These are phyloP conservation scores for Metaphire vulgaris DNA, from an alignment of 1,140 invertebrate species.

Conservation along the genomic window DNA sequence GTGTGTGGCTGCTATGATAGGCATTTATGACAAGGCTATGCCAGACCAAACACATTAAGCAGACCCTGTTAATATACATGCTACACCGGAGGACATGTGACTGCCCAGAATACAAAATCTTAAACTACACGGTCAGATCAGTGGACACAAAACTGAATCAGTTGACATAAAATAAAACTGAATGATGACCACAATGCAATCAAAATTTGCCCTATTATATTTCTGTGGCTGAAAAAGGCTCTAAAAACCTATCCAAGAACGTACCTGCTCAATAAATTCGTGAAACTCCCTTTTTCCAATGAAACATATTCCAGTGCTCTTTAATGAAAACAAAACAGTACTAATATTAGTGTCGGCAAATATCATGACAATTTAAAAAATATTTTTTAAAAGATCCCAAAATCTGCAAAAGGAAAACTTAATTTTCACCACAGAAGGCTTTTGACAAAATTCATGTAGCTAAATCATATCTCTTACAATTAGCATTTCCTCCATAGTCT, in stretches of 20 bases:
- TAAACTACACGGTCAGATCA: background rate
- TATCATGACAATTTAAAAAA: background rate
- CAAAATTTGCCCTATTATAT: background rate
- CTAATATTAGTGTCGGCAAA: background rate
- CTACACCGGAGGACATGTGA: background rate
- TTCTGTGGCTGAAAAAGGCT: background rate
- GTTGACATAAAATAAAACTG: slow-evolving; percentile 2
- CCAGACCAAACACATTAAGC: too few species aligned
- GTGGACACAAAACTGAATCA: background rate
- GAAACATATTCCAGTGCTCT: slow-evolving; percentile 92
- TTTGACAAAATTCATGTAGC: slow-evolving; percentile 4
- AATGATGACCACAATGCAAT: background rate
- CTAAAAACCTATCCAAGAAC: slow-evolving; percentile 18
- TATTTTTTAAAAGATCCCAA: too few species aligned
- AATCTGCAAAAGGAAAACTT: too few species aligned
- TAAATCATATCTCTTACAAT: too few species aligned
- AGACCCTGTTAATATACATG: too few species aligned
- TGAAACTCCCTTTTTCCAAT: slow-evolving; percentile 66
- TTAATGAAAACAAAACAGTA: slow-evolving; percentile 33
- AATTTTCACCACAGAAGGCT: too few species aligned
- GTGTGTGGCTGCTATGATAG: too few species aligned
- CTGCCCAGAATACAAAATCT: background rate
- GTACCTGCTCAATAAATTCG: slow-evolving; percentile 60
- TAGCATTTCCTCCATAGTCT: too few species aligned
- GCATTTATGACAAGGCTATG: too few species aligned